Evolutionary conservation across 2,113 vertebrate genomes (phyloP).

Genomic region (Strix uralensis): DNA sequence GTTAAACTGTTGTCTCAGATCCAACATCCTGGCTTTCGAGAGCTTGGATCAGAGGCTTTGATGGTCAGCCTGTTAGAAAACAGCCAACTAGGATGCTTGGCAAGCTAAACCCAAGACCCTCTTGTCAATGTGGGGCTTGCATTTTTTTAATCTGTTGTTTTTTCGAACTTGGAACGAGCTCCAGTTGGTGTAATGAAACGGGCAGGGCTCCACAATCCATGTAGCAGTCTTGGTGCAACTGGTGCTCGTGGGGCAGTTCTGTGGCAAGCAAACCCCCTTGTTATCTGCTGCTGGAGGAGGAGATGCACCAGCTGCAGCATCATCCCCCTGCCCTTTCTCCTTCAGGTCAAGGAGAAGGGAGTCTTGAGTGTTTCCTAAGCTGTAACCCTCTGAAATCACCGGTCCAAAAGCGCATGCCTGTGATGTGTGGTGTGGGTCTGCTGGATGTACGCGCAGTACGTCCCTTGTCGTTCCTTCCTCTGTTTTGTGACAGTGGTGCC

Average conservation of each 20-base stretch:
- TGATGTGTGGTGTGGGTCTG: conserved; percentile 63
- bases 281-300: neutral
- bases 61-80: neutral
- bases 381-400: conserved; percentile 38
- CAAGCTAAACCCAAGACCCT: neutral
- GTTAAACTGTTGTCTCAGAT: neutral
- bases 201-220: neutral
- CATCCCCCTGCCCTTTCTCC: conserved; percentile 19
- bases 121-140: neutral
- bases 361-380: conserved; percentile 9
- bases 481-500: neutral
- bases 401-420: conserved; percentile 70
- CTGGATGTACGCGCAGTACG: conserved; percentile 44
- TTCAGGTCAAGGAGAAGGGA: conserved; percentile 39
- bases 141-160: neutral
- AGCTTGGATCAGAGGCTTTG: conserved; percentile 34
- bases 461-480: conserved; percentile 1
- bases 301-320: neutral
- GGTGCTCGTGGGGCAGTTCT: neutral
- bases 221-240: neutral
- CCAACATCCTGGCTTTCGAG: neutral
- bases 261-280: neutral
- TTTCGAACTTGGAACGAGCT: neutral
- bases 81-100: neutral
- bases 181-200: neutral